phyloP scores from a whole-genome alignment of 1,140 invertebrate species.

The Sycobia sp. region DNA sequence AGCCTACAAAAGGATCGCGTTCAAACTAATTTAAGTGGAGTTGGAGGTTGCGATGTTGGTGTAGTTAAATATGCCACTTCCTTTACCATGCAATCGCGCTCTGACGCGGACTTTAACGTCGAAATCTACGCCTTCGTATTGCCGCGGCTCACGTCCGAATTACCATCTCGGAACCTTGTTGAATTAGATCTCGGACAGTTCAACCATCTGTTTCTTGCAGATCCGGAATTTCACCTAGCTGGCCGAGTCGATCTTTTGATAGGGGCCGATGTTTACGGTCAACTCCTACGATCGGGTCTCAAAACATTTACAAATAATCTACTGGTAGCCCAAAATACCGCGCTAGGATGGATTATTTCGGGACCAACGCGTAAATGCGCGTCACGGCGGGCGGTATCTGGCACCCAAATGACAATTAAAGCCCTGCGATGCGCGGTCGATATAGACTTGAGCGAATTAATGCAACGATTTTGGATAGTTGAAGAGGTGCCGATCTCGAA shows the following conservation, averaged over 20 bases:
- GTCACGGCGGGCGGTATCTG: too few relatives aligned
- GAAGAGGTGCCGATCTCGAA: too few relatives aligned
- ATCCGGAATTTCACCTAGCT: conserved; percentile 19
- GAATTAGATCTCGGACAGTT: too few relatives aligned
- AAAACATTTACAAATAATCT: background rate
- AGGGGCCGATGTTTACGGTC: conserved; percentile 27
- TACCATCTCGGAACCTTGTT: too few relatives aligned
- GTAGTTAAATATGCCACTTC: background rate
- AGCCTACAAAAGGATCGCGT: background rate
- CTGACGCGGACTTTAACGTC: background rate
- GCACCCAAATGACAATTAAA: too few relatives aligned
- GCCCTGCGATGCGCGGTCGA: conserved; percentile 36
- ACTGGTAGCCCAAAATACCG: conserved; percentile 44
- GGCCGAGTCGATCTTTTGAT: conserved; percentile 28
- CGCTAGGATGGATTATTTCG: conserved; percentile 40
- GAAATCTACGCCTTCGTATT: conserved; percentile 1
- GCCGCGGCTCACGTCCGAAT: too few relatives aligned
- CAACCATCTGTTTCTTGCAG: conserved; percentile 16
- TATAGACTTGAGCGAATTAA: too few relatives aligned
- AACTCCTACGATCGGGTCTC: conserved; percentile 20
- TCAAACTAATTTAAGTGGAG: too few relatives aligned
- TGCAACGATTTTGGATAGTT: too few relatives aligned
- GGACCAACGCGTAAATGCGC: too few relatives aligned
- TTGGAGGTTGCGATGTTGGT: background rate
- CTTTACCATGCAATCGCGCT: background rate